These are phyloP conservation scores for Heliconius charithonia DNA, from an alignment of 2,888 invertebrate genomes.

Conservation along the genomic window DNA sequence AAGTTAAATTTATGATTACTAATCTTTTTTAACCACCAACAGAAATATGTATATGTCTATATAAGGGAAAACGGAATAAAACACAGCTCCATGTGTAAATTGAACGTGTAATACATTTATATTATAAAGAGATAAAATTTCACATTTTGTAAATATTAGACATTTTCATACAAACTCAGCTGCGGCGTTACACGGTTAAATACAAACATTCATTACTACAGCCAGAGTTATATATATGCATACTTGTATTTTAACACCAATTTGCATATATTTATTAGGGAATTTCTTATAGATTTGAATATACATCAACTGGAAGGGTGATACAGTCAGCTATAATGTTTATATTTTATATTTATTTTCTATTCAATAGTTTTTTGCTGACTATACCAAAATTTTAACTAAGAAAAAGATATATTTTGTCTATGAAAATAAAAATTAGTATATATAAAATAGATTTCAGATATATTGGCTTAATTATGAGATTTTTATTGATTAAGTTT, in stretches of 20 bases:
- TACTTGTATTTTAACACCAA: conserved; percentile 37
- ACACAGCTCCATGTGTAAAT: conserved; percentile 62
- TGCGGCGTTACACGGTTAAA: conserved; percentile 64
- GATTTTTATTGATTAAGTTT: not conserved
- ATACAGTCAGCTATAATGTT: conserved; percentile 26
- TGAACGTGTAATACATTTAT: conserved; percentile 81
- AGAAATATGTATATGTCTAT: too few relatives aligned
- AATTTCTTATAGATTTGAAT: conserved; percentile 29
- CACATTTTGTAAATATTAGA: conserved; percentile 81
- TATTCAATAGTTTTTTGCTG: conserved; percentile 9
- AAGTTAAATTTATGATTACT: too few relatives aligned
- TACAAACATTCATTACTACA: conserved; percentile 42
- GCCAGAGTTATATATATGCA: conserved; percentile 28
- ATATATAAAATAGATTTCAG: conserved; percentile 1
- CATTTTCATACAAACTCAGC: conserved; percentile 70
- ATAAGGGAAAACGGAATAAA: not conserved
- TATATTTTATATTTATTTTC: not conserved
- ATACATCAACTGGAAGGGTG: conserved; percentile 17
- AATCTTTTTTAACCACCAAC: not conserved
- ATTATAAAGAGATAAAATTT: conserved; percentile 82
- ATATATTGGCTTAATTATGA: conserved; percentile 9
- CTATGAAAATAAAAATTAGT: conserved; percentile 17
- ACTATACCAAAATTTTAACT: conserved; percentile 1
- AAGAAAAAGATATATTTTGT: not conserved
- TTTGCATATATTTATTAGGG: conserved; percentile 29